Percentiles rank a stretch among this genome's conserved stretches.
Evolutionary conservation across 92 coral and sea anemone species (phyloP).

Genomic region (Scolanthus callimorphus): DNA sequence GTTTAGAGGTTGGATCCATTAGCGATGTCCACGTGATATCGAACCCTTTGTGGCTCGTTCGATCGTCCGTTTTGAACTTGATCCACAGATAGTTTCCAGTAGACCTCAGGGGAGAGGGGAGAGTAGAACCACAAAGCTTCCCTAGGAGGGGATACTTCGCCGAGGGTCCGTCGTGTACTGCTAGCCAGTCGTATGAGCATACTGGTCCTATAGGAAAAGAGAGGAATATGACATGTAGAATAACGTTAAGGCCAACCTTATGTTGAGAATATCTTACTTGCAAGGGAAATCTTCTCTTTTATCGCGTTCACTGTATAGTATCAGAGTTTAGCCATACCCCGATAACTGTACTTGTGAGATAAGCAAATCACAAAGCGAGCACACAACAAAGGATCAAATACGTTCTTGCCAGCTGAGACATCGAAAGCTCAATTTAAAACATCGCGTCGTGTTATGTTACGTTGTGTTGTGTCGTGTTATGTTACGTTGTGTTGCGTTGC

Average conservation of each 20-base stretch:
- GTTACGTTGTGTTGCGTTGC: neutral
- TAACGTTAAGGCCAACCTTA: no score
- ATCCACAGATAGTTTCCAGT: slow-evolving; percentile 53
- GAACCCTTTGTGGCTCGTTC: slow-evolving; percentile 53
- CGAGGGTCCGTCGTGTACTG: slow-evolving; percentile 61
- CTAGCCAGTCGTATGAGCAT: slow-evolving; percentile 48
- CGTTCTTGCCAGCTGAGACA: no score
- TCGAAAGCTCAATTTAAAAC: no score
- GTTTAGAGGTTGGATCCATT: slow-evolving; percentile 8
- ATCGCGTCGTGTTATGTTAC: neutral
- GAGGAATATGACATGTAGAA: no score
- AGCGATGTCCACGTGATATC: slow-evolving; percentile 47
- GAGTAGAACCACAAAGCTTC: slow-evolving; percentile 53
- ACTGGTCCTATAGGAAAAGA: slow-evolving; percentile 12
- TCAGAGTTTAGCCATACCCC: no score
- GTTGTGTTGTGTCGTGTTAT: neutral
- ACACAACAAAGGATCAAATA: no score
- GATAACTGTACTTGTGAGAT: no score
- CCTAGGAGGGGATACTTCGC: slow-evolving; percentile 54
- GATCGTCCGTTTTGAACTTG: slow-evolving; percentile 56
- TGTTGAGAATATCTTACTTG: no score
- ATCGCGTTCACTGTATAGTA: no score
- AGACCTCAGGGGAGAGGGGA: slow-evolving; percentile 41
- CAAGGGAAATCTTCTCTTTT: no score
- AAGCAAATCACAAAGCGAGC: no score